Evolutionary conservation across 2,113 vertebrate genomes (phyloP), one percentile per base, ranked within the genome.

Genomic region (Trinectes maculatus): DNA sequence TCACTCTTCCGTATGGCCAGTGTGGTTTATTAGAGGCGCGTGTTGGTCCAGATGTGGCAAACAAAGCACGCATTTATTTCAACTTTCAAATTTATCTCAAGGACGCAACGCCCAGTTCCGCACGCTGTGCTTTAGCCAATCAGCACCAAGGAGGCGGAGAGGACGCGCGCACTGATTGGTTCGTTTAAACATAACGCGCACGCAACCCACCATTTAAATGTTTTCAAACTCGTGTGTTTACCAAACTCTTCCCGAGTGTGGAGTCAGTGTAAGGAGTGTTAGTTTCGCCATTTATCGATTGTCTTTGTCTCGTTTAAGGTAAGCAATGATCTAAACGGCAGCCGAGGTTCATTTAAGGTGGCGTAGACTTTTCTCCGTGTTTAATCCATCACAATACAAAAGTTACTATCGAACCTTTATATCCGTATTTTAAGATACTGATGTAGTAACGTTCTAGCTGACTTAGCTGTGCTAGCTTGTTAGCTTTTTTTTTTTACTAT

Each of bases 121-220:
- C 19, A 29, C 15, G 6, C 5, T 0, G 1, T 10, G 0, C 8
- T 21, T 2, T 53, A 66, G 31, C 92, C 92, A 92, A 91, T 93
- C 80, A 58, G 52, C 31, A 10, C 8, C 2, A 12, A 57, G 72
- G 8, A 71, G 7, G 10, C 2, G 10, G 13, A 4, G 8, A 0
- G 4, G 33, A 18, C 6, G 31, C 12, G 31, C 5, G 2, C 56
- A 18, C 59, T 67, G 76, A 93, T 92, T 94, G 91, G 93, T 13
- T 65, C 0, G 31, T 94, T 94, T 78, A 57, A 93, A 93, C 86
- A 70, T 71, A 78, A 55, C 84, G 54, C 2, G 46, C 21, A 47
- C 29, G 28, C 36, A 36, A 10, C 16, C 3, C 68, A 0, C 69
- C 71, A 80, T 92, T 94, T 94, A 93, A 93, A 92, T 86, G 22